These are phyloP conservation scores for Allophyes oxyacanthae DNA, from an alignment of 2,888 invertebrate genomes.

Conservation along the genomic window DNA sequence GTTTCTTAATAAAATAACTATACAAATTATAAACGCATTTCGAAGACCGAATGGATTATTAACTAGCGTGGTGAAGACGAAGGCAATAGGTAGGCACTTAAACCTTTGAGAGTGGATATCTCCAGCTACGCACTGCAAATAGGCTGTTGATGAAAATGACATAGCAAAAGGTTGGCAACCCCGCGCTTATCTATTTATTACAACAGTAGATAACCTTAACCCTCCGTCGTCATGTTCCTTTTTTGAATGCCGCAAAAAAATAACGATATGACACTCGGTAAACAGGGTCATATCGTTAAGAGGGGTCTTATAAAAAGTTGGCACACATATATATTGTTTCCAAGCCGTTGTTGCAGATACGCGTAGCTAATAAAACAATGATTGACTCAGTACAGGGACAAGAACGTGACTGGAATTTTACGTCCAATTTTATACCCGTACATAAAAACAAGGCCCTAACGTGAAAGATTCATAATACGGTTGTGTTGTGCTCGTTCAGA, in stretches of 20 bases:
- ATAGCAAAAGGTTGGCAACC: neutral
- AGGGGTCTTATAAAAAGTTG: constrained; percentile 42
- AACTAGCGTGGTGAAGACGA: too few species aligned
- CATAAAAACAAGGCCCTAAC: constrained; percentile 77
- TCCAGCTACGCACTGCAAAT: too few species aligned
- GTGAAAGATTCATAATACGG: constrained; percentile 81
- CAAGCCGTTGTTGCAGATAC: constrained; percentile 53
- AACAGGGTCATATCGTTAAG: constrained; percentile 46
- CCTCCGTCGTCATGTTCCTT: neutral
- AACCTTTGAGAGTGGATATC: too few species aligned
- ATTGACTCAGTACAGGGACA: constrained; percentile 79
- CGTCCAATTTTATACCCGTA: constrained; percentile 78
- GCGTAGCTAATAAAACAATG: constrained; percentile 84
- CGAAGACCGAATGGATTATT: too few species aligned
- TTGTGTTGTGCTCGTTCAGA: constrained; percentile 61
- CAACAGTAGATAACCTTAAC: neutral
- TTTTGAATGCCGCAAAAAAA: constrained; percentile 22
- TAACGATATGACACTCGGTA: constrained; percentile 44
- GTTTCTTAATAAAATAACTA: too few species aligned
- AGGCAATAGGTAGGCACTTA: too few species aligned
- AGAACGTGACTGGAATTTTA: constrained; percentile 82
- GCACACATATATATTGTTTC: constrained; percentile 57
- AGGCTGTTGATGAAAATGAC: too few species aligned
- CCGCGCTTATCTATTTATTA: constrained; percentile 27
- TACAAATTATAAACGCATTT: too few species aligned